These are phyloP conservation scores for Otolemur crassicaudatus DNA, from an alignment of 2,797 vertebrate species.

Conservation along the genomic window DNA sequence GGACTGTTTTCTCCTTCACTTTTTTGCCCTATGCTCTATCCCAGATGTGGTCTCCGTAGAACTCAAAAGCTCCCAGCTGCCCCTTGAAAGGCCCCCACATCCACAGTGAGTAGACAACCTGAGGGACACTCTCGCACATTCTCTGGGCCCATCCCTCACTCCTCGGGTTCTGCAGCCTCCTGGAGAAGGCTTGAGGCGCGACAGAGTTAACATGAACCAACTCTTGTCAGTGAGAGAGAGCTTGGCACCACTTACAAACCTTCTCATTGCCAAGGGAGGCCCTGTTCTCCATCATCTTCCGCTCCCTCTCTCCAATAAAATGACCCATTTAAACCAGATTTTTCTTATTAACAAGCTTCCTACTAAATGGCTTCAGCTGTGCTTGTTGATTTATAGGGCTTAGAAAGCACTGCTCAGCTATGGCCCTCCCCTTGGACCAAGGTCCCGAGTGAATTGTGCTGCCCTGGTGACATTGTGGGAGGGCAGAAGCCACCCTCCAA, in stretches of 20 bases:
- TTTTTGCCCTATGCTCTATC: not conserved
- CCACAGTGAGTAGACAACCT: too few species aligned
- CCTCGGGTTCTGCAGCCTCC: not conserved
- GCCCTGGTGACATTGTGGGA: not conserved
- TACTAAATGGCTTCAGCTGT: constrained; percentile 81
- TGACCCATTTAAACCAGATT: constrained; percentile 80
- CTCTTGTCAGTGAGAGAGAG: constrained; percentile 61
- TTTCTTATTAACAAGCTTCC: constrained; percentile 80
- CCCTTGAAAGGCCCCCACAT: not conserved
- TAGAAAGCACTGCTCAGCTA: not conserved
- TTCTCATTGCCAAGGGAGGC: constrained; percentile 70
- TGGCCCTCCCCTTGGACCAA: not conserved
- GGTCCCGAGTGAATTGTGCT: not conserved
- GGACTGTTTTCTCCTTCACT: not conserved
- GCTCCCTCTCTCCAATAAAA: constrained; percentile 81
- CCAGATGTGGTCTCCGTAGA: not conserved
- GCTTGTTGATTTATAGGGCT: constrained; percentile 71
- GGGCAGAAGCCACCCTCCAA: not conserved
- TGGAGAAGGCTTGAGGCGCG: not conserved
- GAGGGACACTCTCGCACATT: accelerated
- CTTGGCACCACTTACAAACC: constrained; percentile 65
- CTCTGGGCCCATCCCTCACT: not conserved
- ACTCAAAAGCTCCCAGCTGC: not conserved
- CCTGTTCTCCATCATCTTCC: constrained; percentile 77
- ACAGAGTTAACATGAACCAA: constrained; percentile 37